Percentiles rank a stretch among this genome's conserved stretches.
Evolutionary conservation across 2,797 vertebrate species (phyloP).

Genomic region (Pteropus rufus): DNA sequence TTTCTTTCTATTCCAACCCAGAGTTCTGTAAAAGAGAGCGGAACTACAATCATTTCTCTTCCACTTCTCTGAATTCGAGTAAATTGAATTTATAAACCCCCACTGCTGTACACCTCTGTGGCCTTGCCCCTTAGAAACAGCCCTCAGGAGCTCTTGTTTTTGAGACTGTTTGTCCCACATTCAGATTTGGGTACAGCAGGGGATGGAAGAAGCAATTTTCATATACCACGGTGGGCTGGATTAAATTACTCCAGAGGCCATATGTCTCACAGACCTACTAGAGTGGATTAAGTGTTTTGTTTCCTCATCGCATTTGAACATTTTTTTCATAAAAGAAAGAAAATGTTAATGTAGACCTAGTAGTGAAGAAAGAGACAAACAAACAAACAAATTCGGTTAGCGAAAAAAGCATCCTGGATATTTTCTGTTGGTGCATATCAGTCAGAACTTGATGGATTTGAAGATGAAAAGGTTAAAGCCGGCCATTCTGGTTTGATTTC

Average conservation of each 20-base stretch:
- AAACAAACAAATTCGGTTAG: conserved; percentile 54
- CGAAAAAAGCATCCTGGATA: neutral
- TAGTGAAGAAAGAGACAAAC: conserved; percentile 40
- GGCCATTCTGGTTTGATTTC: neutral
- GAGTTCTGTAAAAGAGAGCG: neutral
- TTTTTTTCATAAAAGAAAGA: conserved; percentile 58
- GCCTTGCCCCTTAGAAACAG: conserved; percentile 50
- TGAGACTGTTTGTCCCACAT: conserved; percentile 59
- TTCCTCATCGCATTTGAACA: conserved; percentile 47
- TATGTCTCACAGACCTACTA: conserved; percentile 41
- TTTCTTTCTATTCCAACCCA: conserved; percentile 10
- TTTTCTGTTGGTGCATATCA: neutral
- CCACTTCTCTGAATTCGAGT: conserved; percentile 61
- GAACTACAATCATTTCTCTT: conserved; percentile 42
- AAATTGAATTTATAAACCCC: conserved; percentile 72
- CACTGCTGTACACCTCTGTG: conserved; percentile 41
- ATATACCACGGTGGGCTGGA: conserved; percentile 47
- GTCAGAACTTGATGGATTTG: neutral
- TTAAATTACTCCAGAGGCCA: conserved; percentile 37
- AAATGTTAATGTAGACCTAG: conserved; percentile 23
- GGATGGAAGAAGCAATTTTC: conserved; percentile 71
- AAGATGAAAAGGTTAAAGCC: conserved; percentile 14
- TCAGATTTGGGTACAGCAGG: conserved; percentile 67
- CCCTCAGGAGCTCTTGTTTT: conserved; percentile 62
- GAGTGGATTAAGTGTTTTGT: conserved; percentile 44